phyloP scores from a whole-genome alignment of 2,113 vertebrate species.

The Solea solea region DNA sequence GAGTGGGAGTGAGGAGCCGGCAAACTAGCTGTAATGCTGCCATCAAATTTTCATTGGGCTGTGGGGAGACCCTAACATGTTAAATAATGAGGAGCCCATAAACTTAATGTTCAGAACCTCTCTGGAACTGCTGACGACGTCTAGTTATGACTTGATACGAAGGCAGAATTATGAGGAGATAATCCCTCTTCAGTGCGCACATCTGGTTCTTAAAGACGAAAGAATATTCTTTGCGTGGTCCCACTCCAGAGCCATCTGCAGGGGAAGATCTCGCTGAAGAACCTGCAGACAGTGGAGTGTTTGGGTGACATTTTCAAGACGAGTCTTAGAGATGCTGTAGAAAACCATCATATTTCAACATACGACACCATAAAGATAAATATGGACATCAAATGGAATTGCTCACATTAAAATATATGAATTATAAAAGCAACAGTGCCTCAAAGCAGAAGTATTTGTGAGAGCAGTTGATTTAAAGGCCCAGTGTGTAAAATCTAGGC shows the following conservation, averaged over 20 bases:
- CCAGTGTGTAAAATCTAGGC: too few relatives aligned
- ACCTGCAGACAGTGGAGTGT: not conserved
- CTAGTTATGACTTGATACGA: slow-evolving; percentile 62
- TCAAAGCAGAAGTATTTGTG: not conserved
- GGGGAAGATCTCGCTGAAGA: slow-evolving; percentile 9
- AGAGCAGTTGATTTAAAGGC: not conserved
- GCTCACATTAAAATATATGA: not conserved
- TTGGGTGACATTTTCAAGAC: slow-evolving; percentile 1
- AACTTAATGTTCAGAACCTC: slow-evolving; percentile 69
- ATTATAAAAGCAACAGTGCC: not conserved
- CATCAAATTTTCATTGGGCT: slow-evolving; percentile 75
- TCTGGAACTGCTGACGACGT: slow-evolving; percentile 62
- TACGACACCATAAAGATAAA: not conserved
- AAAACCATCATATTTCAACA: not conserved
- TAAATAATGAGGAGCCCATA: slow-evolving; percentile 76
- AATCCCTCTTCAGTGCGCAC: slow-evolving; percentile 51
- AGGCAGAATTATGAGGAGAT: slow-evolving; percentile 62
- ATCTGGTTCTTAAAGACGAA: slow-evolving; percentile 49
- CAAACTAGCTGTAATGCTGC: slow-evolving; percentile 61
- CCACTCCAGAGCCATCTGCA: not conserved
- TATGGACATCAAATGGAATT: slow-evolving; percentile 5
- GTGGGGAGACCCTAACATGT: slow-evolving; percentile 72
- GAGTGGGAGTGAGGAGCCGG: slow-evolving; percentile 61
- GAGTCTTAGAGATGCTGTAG: not conserved
- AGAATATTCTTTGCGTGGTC: slow-evolving; percentile 19